A percentile compares a stretch with the other conserved stretches of the same genome.
phyloP scores from a whole-genome alignment of 1,140 invertebrate genomes.

The Atta texana region DNA sequence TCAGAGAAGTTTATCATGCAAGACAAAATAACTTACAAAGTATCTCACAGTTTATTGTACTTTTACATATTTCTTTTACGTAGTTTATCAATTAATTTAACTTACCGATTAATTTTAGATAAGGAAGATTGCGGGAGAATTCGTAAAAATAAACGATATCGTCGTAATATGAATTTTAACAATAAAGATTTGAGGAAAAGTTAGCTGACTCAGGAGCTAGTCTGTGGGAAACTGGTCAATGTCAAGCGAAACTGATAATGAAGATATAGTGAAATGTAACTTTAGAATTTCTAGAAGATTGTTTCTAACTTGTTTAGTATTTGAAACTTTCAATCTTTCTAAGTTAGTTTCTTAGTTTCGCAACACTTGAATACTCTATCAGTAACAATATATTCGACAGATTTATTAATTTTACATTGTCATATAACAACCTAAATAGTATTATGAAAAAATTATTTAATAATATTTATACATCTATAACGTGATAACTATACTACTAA shows the following conservation, averaged over 20 bases:
- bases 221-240: not conserved
- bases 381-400: not conserved
- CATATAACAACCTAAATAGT: not conserved
- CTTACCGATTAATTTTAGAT: not conserved
- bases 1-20: slow-evolving; percentile 23
- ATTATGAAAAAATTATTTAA: not conserved
- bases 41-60: not conserved
- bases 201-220: not conserved
- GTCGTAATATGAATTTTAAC: not conserved
- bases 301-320: not conserved
- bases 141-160: not conserved
- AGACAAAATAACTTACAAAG: slow-evolving; percentile 31
- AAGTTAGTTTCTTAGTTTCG: not conserved
- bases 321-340: slow-evolving; percentile 25
- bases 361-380: not conserved
- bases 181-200: not conserved
- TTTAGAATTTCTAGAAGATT: slow-evolving; percentile 13
- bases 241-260: not conserved
- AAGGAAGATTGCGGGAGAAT: not conserved
- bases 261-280: not conserved
- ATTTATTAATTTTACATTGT: slow-evolving; percentile 5
- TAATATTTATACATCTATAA: slow-evolving; percentile 4
- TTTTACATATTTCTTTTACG: not conserved
- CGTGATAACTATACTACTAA: not conserved
- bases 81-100: not conserved